Percentiles rank a stretch among this genome's conserved stretches.
Conservation (phyloP, 2,888 invertebrate species). For the Heliconius charithonia region DNA sequence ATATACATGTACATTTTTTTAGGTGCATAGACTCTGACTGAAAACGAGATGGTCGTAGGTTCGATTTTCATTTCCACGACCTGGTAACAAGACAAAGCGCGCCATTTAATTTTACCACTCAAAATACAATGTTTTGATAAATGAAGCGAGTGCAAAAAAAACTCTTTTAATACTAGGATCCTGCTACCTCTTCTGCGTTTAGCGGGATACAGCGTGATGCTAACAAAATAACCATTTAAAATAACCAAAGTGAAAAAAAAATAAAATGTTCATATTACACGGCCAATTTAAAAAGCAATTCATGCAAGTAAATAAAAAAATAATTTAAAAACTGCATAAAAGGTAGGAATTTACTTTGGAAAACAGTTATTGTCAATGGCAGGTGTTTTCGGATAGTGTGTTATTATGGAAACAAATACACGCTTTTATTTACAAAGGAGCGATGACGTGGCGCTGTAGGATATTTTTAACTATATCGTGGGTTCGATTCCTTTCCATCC, state of each 20-base stretch:
- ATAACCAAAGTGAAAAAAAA: background rate
- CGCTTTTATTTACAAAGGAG: background rate
- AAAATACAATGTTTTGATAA: too few relatives aligned
- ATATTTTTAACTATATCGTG: background rate
- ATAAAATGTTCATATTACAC: background rate
- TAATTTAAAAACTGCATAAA: constrained; percentile 7
- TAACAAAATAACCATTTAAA: background rate
- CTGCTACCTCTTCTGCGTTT: background rate
- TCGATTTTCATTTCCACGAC: background rate
- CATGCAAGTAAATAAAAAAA: background rate
- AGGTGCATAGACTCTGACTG: background rate
- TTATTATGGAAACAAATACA: constrained; percentile 20
- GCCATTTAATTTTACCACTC: too few relatives aligned
- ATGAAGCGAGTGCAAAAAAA: too few relatives aligned
- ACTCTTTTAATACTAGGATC: background rate
- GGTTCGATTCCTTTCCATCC: background rate
- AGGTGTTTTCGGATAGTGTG: constrained; percentile 20
- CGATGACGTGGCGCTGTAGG: background rate
- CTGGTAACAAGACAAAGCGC: background rate
- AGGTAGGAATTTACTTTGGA: constrained; percentile 3
- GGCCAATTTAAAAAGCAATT: background rate
- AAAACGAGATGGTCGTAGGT: background rate
- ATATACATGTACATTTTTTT: too few relatives aligned
- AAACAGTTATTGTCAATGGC: constrained; percentile 20
- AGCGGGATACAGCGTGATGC: background rate